Evolutionary conservation across 1,140 invertebrate genomes (phyloP).

Genomic region (Rhizoglyphus robini): DNA sequence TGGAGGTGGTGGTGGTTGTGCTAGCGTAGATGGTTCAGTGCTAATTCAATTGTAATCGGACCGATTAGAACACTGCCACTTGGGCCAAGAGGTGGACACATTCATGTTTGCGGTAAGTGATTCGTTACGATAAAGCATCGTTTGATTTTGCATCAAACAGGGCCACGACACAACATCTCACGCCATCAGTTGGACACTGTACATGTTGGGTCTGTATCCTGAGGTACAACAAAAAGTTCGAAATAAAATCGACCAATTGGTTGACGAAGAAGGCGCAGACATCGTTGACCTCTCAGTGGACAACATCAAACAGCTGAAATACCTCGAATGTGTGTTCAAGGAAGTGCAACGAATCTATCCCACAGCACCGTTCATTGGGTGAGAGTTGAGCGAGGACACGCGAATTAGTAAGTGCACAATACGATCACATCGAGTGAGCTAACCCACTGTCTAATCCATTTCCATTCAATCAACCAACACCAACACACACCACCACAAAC

Average conservation of each 20-base stretch:
- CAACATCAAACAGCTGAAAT: conserved; percentile 37
- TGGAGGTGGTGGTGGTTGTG: too few species aligned
- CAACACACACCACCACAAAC: too few species aligned
- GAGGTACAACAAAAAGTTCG: conserved; percentile 31
- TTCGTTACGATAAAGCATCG: background rate
- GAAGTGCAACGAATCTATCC: conserved; percentile 47
- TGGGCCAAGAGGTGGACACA: conserved; percentile 67
- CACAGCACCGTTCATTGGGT: conserved; percentile 44
- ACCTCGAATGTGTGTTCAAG: conserved; percentile 48
- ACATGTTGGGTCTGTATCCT: conserved; percentile 36
- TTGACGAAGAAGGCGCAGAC: background rate
- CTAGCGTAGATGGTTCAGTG: too few species aligned
- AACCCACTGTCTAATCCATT: background rate
- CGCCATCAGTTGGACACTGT: conserved; percentile 26
- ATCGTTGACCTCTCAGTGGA: conserved; percentile 24
- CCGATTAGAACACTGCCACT: too few species aligned
- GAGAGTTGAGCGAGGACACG: conserved; percentile 18
- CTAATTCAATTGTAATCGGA: too few species aligned
- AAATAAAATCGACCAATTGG: conserved; percentile 20
- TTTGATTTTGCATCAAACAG: background rate
- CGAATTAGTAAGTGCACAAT: conserved; percentile 16
- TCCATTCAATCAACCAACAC: background rate
- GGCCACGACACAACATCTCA: conserved; percentile 26
- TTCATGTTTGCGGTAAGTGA: conserved; percentile 46
- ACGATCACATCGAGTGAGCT: background rate